Percentiles rank a stretch among this genome's conserved stretches.
Evolutionary conservation across 2,113 vertebrate genomes (phyloP).

Genomic region (Heptranchias perlo): DNA sequence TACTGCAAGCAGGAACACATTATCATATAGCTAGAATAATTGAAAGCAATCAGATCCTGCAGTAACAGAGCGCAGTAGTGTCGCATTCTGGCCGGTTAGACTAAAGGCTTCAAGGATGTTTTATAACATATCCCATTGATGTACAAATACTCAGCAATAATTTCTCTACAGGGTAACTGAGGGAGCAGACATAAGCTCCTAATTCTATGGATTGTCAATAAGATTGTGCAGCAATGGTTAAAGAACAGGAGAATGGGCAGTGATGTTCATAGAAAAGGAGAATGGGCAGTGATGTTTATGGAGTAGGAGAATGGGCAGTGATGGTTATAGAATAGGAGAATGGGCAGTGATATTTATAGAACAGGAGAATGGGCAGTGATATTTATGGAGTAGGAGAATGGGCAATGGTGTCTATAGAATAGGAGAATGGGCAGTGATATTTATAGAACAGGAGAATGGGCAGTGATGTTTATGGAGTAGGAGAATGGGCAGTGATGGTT

Average conservation of each 20-base stretch:
- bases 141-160: neutral
- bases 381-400: no score
- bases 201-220: neutral
- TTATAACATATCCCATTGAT: neutral
- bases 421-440: no score
- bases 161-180: neutral
- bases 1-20: conserved; percentile 62
- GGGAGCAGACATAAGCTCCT: neutral
- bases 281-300: no score
- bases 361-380: no score
- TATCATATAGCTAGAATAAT: neutral
- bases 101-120: neutral
- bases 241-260: neutral
- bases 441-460: no score
- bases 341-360: no score
- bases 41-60: neutral
- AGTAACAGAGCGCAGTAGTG: neutral
- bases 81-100: neutral
- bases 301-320: no score
- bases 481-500: no score
- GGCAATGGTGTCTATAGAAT: no score
- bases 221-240: neutral
- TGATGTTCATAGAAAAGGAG: no score
- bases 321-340: no score
- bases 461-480: no score